These are phyloP conservation scores for Notoglanidium macrostoma DNA, from an alignment of 2,797 vertebrate species.

Conservation along the genomic window DNA sequence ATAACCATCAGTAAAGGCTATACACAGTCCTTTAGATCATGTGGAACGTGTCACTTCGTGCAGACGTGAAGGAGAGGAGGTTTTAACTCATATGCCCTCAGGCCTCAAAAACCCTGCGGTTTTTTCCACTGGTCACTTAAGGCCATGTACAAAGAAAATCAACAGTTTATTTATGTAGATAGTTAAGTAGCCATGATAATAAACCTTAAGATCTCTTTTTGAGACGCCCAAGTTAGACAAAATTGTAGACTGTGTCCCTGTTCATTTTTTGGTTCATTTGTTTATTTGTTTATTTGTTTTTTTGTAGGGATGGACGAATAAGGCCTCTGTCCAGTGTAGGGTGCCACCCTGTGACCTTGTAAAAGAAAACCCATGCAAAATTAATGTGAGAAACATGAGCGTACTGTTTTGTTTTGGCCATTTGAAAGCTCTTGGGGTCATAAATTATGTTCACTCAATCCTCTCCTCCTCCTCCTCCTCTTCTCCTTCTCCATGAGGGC, in stretches of 20 bases:
- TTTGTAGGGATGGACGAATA: slow-evolving; percentile 34
- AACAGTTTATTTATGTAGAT: not conserved
- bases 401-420: slow-evolving; percentile 63
- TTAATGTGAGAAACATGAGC: slow-evolving; percentile 73
- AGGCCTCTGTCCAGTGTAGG: slow-evolving; percentile 59
- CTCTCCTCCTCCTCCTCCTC: slow-evolving; percentile 18
- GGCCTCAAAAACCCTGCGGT: slow-evolving; percentile 20
- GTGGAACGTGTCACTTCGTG: slow-evolving; percentile 36
- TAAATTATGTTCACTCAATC: slow-evolving; percentile 61
- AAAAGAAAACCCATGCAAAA: slow-evolving; percentile 75
- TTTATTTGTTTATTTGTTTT: slow-evolving; percentile 53
- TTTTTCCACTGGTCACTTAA: slow-evolving; percentile 53
- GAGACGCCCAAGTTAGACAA: not conserved
- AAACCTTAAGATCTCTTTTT: not conserved
- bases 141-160: slow-evolving; percentile 19
- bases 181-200: not conserved
- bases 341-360: slow-evolving; percentile 73
- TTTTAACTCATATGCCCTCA: slow-evolving; percentile 46
- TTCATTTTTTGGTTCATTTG: slow-evolving; percentile 51
- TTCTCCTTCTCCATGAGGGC: slow-evolving; percentile 5
- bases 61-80: slow-evolving; percentile 35
- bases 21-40: slow-evolving; percentile 44
- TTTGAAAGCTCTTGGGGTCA: slow-evolving; percentile 63
- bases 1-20: slow-evolving; percentile 49
- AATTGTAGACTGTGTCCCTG: not conserved